phyloP scores from a whole-genome alignment of 2,797 vertebrate species.

The Mionectes olivaceus region DNA sequence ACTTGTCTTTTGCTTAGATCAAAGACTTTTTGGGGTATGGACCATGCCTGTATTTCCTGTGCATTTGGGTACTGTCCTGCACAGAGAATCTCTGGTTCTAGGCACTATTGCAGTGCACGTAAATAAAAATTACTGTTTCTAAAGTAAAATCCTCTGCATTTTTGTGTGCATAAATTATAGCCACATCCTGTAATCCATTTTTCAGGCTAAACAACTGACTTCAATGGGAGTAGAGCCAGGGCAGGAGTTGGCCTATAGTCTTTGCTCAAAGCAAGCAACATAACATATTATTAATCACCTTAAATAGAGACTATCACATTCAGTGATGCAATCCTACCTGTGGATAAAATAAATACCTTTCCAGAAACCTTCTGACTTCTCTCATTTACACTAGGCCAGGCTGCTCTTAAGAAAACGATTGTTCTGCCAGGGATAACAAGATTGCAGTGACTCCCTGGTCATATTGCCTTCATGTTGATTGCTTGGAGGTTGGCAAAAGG shows the following conservation, averaged over 20 bases:
- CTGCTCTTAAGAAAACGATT: background rate
- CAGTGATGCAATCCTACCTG: slow-evolving; percentile 18
- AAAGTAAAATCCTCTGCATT: background rate
- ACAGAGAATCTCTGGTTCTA: background rate
- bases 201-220: slow-evolving; percentile 55
- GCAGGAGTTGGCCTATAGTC: slow-evolving; percentile 17
- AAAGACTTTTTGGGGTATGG: slow-evolving; percentile 9
- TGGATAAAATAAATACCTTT: slow-evolving; percentile 40
- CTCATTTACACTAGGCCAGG: background rate
- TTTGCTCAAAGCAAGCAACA: slow-evolving; percentile 38
- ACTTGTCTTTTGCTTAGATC: slow-evolving; percentile 32
- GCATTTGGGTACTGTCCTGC: background rate
- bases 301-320: slow-evolving; percentile 38
- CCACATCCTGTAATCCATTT: slow-evolving; percentile 46
- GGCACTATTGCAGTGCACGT: background rate
- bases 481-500: background rate
- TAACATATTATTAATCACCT: slow-evolving; percentile 51
- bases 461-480: background rate
- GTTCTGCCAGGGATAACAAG: background rate
- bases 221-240: slow-evolving; percentile 34
- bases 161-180: slow-evolving; percentile 43
- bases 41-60: background rate
- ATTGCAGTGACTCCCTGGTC: background rate
- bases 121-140: slow-evolving; percentile 35
- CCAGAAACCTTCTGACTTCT: slow-evolving; percentile 30